Evolutionary conservation across 2,888 invertebrate species (phyloP).

Genomic region (Buathra laborator): DNA sequence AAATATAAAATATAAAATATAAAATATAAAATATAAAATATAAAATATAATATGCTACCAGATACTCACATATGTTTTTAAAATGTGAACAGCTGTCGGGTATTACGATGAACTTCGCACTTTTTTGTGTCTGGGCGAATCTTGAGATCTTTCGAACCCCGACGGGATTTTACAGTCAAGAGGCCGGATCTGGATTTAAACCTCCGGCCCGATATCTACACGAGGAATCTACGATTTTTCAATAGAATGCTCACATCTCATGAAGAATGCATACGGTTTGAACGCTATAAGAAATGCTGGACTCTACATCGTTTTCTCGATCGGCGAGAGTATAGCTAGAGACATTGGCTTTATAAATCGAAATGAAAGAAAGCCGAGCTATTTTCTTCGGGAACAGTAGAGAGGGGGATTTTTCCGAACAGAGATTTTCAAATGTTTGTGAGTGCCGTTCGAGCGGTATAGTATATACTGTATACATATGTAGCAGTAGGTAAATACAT

Average conservation of each 20-base stretch:
- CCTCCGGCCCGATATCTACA: background rate
- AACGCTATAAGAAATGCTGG: slow-evolving; percentile 14
- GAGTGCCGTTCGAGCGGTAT: slow-evolving; percentile 3
- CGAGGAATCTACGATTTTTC: slow-evolving; percentile 17
- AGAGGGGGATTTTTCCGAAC: slow-evolving; percentile 5
- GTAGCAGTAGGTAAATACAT: background rate
- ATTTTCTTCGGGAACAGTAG: background rate
- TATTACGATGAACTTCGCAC: no score
- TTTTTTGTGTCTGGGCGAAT: no score
- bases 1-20: no score
- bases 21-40: no score
- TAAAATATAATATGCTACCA: no score
- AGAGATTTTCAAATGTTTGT: slow-evolving; percentile 17
- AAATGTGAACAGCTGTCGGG: no score
- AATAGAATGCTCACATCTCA: slow-evolving; percentile 9
- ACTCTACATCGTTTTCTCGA: background rate
- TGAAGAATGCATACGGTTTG: slow-evolving; percentile 37
- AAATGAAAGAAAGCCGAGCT: slow-evolving; percentile 10
- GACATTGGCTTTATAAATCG: slow-evolving; percentile 48
- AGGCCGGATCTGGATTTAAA: no score
- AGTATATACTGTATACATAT: background rate
- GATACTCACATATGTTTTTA: no score
- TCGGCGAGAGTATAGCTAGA: background rate
- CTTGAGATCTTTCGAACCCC: background rate
- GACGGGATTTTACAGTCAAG: no score